A percentile compares a stretch with the other conserved stretches of the same genome.
Conservation (phyloP, 1,140 invertebrate species). For the Drosophila simulans region DNA sequence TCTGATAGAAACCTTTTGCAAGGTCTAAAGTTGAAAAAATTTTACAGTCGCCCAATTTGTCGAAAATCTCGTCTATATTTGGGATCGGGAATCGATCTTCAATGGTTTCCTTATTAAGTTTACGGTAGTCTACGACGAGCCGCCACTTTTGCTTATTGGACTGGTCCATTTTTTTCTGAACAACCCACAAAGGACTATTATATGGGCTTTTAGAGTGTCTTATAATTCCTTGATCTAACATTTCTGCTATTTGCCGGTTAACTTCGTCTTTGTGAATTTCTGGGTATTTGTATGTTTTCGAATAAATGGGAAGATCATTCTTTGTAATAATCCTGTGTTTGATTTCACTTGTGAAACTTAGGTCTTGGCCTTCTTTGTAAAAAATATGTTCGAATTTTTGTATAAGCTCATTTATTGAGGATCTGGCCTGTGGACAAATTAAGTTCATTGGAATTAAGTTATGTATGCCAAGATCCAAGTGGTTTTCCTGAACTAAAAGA, state of each 20-base stretch:
- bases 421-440: neutral
- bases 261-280: conserved; percentile 48
- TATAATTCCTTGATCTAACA: too few relatives aligned
- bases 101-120: conserved; percentile 1
- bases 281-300: conserved; percentile 64
- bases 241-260: too few relatives aligned
- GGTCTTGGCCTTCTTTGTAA: conserved; percentile 5
- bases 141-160: conserved; percentile 9
- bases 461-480: neutral
- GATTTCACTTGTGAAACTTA: neutral
- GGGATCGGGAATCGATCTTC: neutral
- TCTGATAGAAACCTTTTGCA: too few relatives aligned
- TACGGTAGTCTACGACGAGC: conserved; percentile 11
- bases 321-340: conserved; percentile 11
- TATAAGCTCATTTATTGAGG: conserved; percentile 2
- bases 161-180: conserved; percentile 6
- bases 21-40: too few relatives aligned
- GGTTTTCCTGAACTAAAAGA: conserved; percentile 7
- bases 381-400: conserved; percentile 18
- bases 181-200: conserved; percentile 42
- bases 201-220: too few relatives aligned
- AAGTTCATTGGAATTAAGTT: conserved; percentile 1
- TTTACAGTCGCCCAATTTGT: too few relatives aligned
- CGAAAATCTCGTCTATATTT: too few relatives aligned
- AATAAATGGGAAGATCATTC: conserved; percentile 34